Evolutionary conservation across 2,888 invertebrate genomes (phyloP), one percentile per base, ranked within the genome.

Genomic region (Adineta ricciae): DNA sequence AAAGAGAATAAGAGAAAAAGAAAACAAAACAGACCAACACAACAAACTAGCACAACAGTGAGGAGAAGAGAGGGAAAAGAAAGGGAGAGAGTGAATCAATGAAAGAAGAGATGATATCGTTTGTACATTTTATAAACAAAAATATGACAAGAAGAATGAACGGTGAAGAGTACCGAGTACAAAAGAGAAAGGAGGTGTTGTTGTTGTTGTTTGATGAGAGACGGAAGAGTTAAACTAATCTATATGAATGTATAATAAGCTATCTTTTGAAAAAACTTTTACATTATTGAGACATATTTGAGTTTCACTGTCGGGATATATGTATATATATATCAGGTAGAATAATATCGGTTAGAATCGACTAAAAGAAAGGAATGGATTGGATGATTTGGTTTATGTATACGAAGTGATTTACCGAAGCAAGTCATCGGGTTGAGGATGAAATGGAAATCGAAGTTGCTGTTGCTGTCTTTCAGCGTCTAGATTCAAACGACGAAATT

Each of bases 11-110:
- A 64, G 64, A 32, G 32, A 36, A 64, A 64, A 64, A 64, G 16
- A 64, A 64, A 64, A 64, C 64, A 64, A 64, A 64, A 64, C 64
- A 19, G 32, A 64, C 64, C 64, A 64, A 64, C 64, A 64, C 64
- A 64, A 64, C 64, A 64, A 64, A 64, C 64, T 64, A 64, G 64
- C 64, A 64, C 64, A 64, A 64, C 64, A 64, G 32, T 8, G 5
- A 64, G 16, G 11, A 46, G 46, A 46, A 64, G 19, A 27, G 32
- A 19, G 32, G 4, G 32, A n/a, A 54, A 9, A 64, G 16, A 9
- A 27, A 27, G 16, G 32, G 5, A 50, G 50, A 50, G 50, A 46
- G 50, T 19, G 50, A n/a, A n/a, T n/a, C n/a, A n/a, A n/a, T n/a
- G n/a, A 19, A 64, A 7, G 27, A 9, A 56, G 27, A 64, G 32